Base-by-base conservation (phyloP, 1,140 invertebrate species). In the Ganaspis sp. region DNA sequence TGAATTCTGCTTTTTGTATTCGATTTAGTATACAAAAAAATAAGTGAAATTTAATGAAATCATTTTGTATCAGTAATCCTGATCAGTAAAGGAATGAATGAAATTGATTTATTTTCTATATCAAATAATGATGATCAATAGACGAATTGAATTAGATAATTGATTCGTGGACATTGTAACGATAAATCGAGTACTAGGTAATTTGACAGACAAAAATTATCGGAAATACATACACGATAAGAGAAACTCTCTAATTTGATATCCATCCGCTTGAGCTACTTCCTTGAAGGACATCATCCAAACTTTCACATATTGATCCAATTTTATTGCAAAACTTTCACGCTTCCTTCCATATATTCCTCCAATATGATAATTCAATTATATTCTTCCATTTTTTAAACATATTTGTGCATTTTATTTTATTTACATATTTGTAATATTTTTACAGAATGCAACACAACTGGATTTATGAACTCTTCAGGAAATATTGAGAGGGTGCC, bases 391-490 rank as follows among this genome's bases (percentile, higher is more conserved):
- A n/a, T 49, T 49, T 17, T 49, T 15, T n/a, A 49, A 6, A 49
- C n/a, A 17, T 6, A 3, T n/a, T n/a, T n/a, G n/a, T n/a, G n/a
- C n/a, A n/a, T n/a, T n/a, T n/a, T n/a, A n/a, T n/a, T n/a, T n/a
- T 21, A 58, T 29, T 11, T 4, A 9, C 21, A 58, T 26, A 58
- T 26, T 58, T 4, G 4, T 15, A 34, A 29, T 64, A 26, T 88
- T 79, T 86, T 94, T 93, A 1, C 93, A 97, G 96, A 97, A 93
- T 97, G 96, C 91, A 93, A 94, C 11, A 90, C 96, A 81, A 95
- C 95, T 23, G 94, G 95, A 37, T 97, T 97, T 86, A 93, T 96
- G 9, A 94, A 94, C 69, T 94, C 93, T 71, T 92, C 93, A 53
- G 94, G 94, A n/a, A 92, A 94, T 54, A 83, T 92, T 45, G 96